phyloP scores from a whole-genome alignment of 2,888 invertebrate genomes.

The Hipparchia semele region DNA sequence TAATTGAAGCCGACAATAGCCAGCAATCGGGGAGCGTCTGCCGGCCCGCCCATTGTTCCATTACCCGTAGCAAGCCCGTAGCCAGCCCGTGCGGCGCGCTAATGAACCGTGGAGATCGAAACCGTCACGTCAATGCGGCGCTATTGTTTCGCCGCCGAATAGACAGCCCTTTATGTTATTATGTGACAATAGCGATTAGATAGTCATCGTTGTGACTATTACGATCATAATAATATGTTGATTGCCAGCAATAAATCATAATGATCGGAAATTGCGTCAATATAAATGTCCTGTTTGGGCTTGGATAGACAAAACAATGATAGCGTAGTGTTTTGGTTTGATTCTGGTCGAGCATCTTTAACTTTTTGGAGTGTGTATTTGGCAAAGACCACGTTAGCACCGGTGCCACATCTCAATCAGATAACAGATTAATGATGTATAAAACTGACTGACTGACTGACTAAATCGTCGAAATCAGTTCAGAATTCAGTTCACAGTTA shows the following conservation, averaged over 20 bases:
- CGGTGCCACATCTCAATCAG: no score
- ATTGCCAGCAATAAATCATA: not conserved
- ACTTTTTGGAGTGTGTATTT: no score
- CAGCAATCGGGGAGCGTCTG: slow-evolving; percentile 32
- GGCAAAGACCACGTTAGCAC: no score
- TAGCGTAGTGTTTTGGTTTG: no score
- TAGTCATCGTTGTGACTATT: slow-evolving; percentile 7
- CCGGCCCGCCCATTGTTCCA: slow-evolving; percentile 41
- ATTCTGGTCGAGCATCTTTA: no score
- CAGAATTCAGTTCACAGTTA: no score
- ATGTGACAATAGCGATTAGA: slow-evolving; percentile 1
- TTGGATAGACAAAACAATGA: not conserved
- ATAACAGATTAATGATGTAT: no score
- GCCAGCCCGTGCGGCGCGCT: slow-evolving; percentile 33
- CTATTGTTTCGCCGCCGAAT: slow-evolving; percentile 36
- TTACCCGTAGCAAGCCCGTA: not conserved
- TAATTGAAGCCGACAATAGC: slow-evolving; percentile 46
- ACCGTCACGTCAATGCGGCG: slow-evolving; percentile 43
- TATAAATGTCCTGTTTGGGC: not conserved
- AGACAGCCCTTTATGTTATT: slow-evolving; percentile 8
- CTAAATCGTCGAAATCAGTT: no score
- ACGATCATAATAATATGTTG: not conserved
- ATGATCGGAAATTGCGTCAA: not conserved
- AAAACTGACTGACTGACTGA: no score
- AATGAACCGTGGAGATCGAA: slow-evolving; percentile 49